Percentiles rank a stretch among this genome's conserved stretches.
Evolutionary conservation across 2,797 vertebrate species (phyloP).

Genomic region (Poeciliopsis paucimaculata): DNA sequence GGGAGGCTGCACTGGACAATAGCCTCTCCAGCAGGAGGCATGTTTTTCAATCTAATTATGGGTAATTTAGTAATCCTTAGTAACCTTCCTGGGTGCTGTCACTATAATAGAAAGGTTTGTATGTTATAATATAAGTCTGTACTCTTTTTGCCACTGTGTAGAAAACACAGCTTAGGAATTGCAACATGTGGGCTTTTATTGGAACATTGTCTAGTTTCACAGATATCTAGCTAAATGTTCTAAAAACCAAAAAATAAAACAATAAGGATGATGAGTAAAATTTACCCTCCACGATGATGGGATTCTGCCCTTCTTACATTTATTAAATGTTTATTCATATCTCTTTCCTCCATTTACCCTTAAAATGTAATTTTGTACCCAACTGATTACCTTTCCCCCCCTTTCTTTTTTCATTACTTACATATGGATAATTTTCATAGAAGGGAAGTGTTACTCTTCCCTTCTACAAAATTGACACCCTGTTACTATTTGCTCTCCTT

Average conservation of each 20-base stretch:
- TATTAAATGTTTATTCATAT: neutral
- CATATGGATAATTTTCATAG: neutral
- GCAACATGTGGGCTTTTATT: constrained; percentile 7
- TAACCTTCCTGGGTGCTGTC: neutral
- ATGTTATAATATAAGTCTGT: constrained; percentile 5
- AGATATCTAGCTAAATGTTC: constrained; percentile 25
- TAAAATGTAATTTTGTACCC: neutral
- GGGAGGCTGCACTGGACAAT: neutral
- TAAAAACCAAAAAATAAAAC: constrained; percentile 17
- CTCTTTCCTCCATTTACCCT: neutral
- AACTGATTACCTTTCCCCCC: neutral
- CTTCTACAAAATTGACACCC: neutral
- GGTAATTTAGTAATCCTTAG: neutral
- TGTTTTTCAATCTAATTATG: neutral
- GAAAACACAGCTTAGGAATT: constrained; percentile 21
- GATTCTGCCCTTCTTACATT: neutral
- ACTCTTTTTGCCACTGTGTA: neutral
- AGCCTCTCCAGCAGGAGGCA: neutral
- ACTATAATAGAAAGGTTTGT: neutral
- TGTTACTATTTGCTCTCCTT: neutral
- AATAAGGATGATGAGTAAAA: constrained; percentile 22
- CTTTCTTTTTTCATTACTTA: neutral
- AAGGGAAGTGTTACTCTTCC: constrained; percentile 1
- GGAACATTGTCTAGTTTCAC: constrained; percentile 7
- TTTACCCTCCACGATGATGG: neutral